These are phyloP conservation scores for Cephalopholis sonnerati DNA, from an alignment of 2,113 vertebrate species.

Conservation along the genomic window DNA sequence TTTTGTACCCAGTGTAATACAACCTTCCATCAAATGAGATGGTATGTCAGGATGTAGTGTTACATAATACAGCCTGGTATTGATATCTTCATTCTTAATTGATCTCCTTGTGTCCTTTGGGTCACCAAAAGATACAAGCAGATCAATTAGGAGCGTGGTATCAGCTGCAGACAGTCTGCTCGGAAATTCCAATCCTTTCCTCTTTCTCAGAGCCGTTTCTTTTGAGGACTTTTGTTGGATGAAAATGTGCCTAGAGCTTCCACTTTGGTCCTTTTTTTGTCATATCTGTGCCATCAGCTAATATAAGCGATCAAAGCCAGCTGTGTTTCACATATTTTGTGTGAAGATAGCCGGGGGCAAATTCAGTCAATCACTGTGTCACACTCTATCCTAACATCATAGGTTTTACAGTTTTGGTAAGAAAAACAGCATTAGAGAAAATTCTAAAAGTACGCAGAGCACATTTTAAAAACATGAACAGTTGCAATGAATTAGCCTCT, in stretches of 20 bases:
- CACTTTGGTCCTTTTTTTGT: conserved; percentile 16
- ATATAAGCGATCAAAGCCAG: conserved; percentile 35
- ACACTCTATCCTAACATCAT: background rate
- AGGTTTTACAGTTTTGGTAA: background rate
- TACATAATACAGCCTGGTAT: background rate
- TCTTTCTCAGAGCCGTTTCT: background rate
- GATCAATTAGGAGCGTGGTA: conserved; percentile 8
- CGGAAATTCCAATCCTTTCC: background rate
- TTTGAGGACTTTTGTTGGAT: background rate
- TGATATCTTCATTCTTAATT: conserved; percentile 11
- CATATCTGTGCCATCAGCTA: conserved; percentile 20
- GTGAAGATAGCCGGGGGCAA: conserved; percentile 13
- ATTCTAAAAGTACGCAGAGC: background rate
- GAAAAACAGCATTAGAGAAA: background rate
- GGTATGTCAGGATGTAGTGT: background rate
- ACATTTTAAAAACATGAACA: background rate
- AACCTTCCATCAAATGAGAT: conserved; percentile 16
- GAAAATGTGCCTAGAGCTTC: conserved; percentile 8
- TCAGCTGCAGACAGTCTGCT: background rate
- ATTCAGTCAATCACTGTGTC: conserved; percentile 1
- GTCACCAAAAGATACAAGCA: background rate
- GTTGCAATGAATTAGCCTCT: background rate
- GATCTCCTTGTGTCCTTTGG: conserved; percentile 9
- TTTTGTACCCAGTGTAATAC: background rate
- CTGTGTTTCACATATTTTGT: conserved; percentile 2